Evolutionary conservation across 1,140 invertebrate genomes (phyloP).

Genomic region (Bombus affinis): DNA sequence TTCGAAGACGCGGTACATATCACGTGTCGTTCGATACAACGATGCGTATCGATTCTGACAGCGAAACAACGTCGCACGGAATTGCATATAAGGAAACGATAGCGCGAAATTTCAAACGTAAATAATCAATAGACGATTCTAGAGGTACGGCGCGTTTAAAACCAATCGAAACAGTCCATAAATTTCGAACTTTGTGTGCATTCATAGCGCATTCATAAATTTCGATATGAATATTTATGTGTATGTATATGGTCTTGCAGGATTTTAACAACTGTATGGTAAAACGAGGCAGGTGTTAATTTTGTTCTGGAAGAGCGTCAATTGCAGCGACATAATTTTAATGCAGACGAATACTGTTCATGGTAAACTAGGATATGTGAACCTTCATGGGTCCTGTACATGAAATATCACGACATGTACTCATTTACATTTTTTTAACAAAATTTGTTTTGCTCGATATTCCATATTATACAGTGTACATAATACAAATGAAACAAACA

Average conservation of each 20-base stretch:
- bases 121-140: no score
- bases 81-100: neutral
- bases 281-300: neutral
- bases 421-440: neutral
- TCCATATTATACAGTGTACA: no score
- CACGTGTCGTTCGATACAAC: neutral
- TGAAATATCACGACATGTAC: no score
- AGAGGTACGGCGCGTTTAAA: neutral
- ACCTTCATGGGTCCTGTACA: neutral
- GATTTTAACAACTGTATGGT: no score
- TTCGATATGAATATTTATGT: neutral
- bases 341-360: neutral
- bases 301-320: neutral
- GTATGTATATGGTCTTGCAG: no score
- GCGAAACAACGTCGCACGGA: neutral
- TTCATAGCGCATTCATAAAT: neutral
- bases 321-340: neutral
- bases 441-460: neutral
- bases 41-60: neutral
- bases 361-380: neutral
- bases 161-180: neutral
- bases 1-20: neutral
- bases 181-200: neutral
- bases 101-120: neutral
- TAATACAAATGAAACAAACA: no score